Base-by-base conservation (phyloP, 2,797 vertebrate species). In the Limnodromus scolopaceus region DNA sequence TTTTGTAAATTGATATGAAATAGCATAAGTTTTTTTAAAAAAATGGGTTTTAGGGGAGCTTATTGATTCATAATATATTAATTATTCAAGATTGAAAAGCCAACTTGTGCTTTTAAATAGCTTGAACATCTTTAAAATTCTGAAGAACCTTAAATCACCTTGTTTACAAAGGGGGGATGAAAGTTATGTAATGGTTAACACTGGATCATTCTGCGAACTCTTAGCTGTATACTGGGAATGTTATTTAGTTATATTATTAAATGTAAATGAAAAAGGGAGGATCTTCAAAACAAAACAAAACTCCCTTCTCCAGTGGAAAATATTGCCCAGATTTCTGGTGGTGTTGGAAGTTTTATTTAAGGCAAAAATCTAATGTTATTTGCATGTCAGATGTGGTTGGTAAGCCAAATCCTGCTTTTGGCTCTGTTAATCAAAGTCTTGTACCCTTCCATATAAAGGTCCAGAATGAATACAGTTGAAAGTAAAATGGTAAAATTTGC, bases 31-130 rank as follows among this genome's bases (percentile, higher is more conserved):
- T 91, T n/a, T 74, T 54, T 30, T 25, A 6, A 57, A 63, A 43
- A 70, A 77, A 24, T 1, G 13, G 48, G n/a, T 88, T 6, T 3
- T 71, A 65, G 48, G 41, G n/a, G 30, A 83, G 43, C 45, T 61
- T 94, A 57, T 61, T 93, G 84, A 74, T 94, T 95, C 55, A 72
- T 94, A 86, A 78, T 77, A 16, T 86, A 57, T 86, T 93, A 90
- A 85, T 96, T 95, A 74, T 74, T 96, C 32, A 71, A 58, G 65
- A 74, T 79, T 89, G 43, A 87, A 96, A 87, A 75, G 36, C 65
- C 49, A 85, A 11, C n/a, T 41, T 60, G 18, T 75, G n/a, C 38
- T 43, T 19, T 88, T 86, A 83, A 84, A 60, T 88, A 89, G 76
- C 75, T 92, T 86, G 60, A 83, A 34, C 14, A 19, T 80, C 75